Percentiles rank a stretch among this genome's conserved stretches.
phyloP scores from a whole-genome alignment of 2,113 vertebrate species.

The Notothenia coriiceps region DNA sequence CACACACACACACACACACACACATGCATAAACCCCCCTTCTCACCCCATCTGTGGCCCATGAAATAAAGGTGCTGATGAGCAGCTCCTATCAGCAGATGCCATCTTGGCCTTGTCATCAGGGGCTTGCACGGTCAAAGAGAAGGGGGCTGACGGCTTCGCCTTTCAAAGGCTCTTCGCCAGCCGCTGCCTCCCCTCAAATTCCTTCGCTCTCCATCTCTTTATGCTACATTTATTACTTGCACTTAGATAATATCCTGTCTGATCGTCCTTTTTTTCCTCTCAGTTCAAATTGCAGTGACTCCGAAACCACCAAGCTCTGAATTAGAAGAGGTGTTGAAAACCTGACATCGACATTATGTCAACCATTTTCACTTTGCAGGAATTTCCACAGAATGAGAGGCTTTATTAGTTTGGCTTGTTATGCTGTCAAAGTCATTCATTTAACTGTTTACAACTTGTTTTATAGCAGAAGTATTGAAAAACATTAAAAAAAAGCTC shows the following conservation, averaged over 20 bases:
- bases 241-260: conserved; percentile 79
- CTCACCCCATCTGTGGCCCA: conserved; percentile 52
- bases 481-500: too few species aligned
- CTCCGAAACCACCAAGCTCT: conserved; percentile 62
- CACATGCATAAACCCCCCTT: not conserved
- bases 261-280: conserved; percentile 59
- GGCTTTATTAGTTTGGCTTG: not conserved
- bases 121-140: conserved; percentile 75
- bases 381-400: not conserved
- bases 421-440: not conserved
- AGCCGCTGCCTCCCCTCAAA: conserved; percentile 67
- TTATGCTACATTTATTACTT: conserved; percentile 82
- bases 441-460: not conserved
- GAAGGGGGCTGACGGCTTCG: conserved; percentile 67
- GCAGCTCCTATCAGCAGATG: conserved; percentile 81
- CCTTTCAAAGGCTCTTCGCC: conserved; percentile 79
- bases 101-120: conserved; percentile 84
- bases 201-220: conserved; percentile 75
- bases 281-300: conserved; percentile 73
- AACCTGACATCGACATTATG: conserved; percentile 63
- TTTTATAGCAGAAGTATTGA: too few species aligned
- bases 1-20: conserved; percentile 1
- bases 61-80: conserved; percentile 82
- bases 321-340: conserved; percentile 70
- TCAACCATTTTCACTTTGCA: conserved; percentile 32